A percentile compares a stretch with the other conserved stretches of the same genome.
phyloP scores from a whole-genome alignment of 2,113 vertebrate genomes.

The Macquaria australasica region DNA sequence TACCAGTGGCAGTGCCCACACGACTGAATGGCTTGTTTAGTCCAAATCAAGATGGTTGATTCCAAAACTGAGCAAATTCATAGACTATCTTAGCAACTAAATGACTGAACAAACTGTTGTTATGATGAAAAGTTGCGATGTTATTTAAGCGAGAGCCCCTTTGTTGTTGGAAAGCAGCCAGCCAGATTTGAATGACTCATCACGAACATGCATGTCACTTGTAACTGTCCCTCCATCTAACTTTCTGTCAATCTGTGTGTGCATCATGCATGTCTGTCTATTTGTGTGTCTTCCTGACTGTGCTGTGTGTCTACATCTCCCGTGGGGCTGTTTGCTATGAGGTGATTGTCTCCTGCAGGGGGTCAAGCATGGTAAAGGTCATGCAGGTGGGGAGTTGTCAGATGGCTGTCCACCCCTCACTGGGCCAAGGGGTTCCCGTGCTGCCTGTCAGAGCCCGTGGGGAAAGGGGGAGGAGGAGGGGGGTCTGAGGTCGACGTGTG shows the following conservation, averaged over 20 bases:
- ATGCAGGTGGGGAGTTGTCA: slow-evolving; percentile 85
- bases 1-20: neutral
- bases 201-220: slow-evolving; percentile 7
- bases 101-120: slow-evolving; percentile 2
- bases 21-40: neutral
- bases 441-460: slow-evolving; percentile 70
- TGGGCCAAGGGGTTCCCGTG: slow-evolving; percentile 73
- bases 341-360: slow-evolving; percentile 81
- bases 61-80: neutral
- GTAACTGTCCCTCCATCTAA: neutral
- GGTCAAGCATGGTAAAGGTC: slow-evolving; percentile 86
- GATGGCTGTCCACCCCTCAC: slow-evolving; percentile 75
- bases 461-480: slow-evolving; percentile 43
- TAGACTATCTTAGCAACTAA: neutral
- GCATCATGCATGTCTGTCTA: slow-evolving; percentile 7
- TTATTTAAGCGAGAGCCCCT: neutral
- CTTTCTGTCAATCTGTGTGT: slow-evolving; percentile 26
- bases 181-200: neutral
- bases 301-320: slow-evolving; percentile 68
- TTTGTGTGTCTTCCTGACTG: slow-evolving; percentile 43
- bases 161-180: neutral
- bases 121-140: neutral
- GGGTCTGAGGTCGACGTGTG: slow-evolving; percentile 75
- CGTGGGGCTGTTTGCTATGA: slow-evolving; percentile 72
- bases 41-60: neutral